Conservation (phyloP, 2,797 vertebrate genomes). For the Rhinatrema bivittatum region DNA sequence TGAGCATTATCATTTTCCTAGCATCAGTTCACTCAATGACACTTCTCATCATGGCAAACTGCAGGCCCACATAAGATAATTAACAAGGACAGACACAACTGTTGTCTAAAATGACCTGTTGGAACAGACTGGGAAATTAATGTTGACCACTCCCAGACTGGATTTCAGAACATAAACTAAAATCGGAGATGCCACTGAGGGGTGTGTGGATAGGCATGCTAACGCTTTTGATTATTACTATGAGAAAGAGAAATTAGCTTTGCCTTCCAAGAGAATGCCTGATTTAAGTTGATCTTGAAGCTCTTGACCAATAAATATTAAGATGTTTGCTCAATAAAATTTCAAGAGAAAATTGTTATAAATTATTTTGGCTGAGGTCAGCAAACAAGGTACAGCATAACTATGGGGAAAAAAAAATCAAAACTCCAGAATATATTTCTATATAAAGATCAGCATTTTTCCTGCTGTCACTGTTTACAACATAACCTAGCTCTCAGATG, state of each 20-base stretch:
- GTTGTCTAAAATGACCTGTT: conserved; percentile 34
- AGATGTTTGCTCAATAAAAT: too few relatives aligned
- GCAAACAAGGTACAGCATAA: too few relatives aligned
- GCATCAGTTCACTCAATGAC: conserved; percentile 42
- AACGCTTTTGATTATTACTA: conserved; percentile 2
- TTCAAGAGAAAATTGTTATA: too few relatives aligned
- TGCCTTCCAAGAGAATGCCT: neutral
- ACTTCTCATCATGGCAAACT: conserved; percentile 43
- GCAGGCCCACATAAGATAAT: conserved; percentile 38
- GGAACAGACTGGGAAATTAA: conserved; percentile 32
- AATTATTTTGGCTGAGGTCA: too few relatives aligned
- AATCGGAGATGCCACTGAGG: neutral
- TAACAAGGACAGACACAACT: conserved; percentile 48
- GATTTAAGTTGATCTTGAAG: neutral
- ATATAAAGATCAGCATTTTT: too few relatives aligned
- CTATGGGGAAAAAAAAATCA: too few relatives aligned
- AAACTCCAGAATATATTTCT: too few relatives aligned
- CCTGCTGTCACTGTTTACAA: too few relatives aligned
- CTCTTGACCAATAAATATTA: too few relatives aligned
- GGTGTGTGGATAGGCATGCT: neutral
- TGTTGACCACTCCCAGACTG: conserved; percentile 1
- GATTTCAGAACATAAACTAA: neutral
- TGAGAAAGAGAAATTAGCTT: neutral
- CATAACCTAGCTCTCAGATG: too few relatives aligned
- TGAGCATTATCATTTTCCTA: conserved; percentile 47